A percentile compares a stretch with the other conserved stretches of the same genome.
Conservation (phyloP, 2,113 vertebrate genomes). For the Muntiacus reevesi region DNA sequence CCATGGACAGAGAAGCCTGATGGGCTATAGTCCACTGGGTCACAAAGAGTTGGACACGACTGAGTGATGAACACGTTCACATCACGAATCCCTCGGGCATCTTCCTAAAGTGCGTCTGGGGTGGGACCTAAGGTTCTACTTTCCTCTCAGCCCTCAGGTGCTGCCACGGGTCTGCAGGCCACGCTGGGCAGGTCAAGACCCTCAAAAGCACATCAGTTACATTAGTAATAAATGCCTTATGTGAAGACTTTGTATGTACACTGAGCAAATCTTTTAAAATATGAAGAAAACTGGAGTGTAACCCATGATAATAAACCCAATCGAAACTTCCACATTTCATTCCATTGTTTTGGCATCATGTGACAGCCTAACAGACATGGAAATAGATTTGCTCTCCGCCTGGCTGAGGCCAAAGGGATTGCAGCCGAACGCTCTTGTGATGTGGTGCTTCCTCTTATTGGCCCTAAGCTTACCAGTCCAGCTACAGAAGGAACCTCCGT, state of each 20-base stretch:
- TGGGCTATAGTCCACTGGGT: neutral
- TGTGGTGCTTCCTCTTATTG: neutral
- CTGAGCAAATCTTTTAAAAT: constrained; percentile 6
- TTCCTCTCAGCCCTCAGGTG: neutral
- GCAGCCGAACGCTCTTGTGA: neutral
- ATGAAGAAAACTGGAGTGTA: neutral
- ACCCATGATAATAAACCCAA: neutral
- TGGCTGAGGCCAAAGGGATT: neutral
- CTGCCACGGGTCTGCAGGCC: neutral
- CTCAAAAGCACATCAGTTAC: neutral
- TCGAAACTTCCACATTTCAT: neutral
- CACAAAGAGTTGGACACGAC: neutral
- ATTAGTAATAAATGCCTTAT: neutral
- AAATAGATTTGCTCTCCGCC: neutral
- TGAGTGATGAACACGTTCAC: neutral
- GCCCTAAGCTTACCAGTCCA: neutral
- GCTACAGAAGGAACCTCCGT: neutral
- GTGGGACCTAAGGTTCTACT: neutral
- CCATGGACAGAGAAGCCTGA: neutral
- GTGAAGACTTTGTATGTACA: neutral
- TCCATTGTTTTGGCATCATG: neutral
- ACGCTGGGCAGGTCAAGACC: neutral
- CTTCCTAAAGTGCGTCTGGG: neutral
- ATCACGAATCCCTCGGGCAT: neutral
- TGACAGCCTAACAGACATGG: neutral